Evolutionary conservation across 1,140 invertebrate genomes (phyloP), one percentile per base, ranked within the genome.

Genomic region (Telenomus remus): DNA sequence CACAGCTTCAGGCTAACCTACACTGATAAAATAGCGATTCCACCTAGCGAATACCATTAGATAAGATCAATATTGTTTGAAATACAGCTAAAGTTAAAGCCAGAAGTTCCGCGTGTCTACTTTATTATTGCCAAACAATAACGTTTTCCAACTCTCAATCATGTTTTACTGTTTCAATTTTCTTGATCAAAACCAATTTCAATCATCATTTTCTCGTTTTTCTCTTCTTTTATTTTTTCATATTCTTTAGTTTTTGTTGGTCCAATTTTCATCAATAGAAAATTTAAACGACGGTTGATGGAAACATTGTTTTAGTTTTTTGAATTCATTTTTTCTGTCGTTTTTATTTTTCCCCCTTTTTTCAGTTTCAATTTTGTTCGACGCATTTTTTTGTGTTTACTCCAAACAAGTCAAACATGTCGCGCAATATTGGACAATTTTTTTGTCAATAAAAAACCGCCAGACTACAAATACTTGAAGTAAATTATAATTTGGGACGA

Each of bases 1-100:
- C 72, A 70, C 76, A 75, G 59, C 73, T 79, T 77, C 66, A 39
- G 69, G 61, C 77, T 75, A 81, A 73, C 73, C 74, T 74, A 74
- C 80, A 81, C 76, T 77, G 79, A 81, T 80, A 80, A 69, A 79
- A 78, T 76, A 79, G 64, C 70, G 65, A 66, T 74, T 70, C 55
- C 48, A 76, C 37, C 65, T 77, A 71, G 69, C 79, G 84, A 86
- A 84, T 82, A 82, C 83, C 82, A 86, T 87, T 86, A 87, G 82
- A 86, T 86, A 86, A 86, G 84, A 87, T 87, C 82, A 86, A 87
- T 85, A 87, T 86, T 86, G 80, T 84, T 85, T 80, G 79, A 84
- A 82, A 85, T 82, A 85, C 79, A 72, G 69, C 71, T 60, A 64
- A 76, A 75, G 63, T 79, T 76, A 60, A 65, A 72, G 69, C 50